Evolutionary conservation across 2,797 vertebrate species (phyloP).

Genomic region (Brachyalestes nurse): DNA sequence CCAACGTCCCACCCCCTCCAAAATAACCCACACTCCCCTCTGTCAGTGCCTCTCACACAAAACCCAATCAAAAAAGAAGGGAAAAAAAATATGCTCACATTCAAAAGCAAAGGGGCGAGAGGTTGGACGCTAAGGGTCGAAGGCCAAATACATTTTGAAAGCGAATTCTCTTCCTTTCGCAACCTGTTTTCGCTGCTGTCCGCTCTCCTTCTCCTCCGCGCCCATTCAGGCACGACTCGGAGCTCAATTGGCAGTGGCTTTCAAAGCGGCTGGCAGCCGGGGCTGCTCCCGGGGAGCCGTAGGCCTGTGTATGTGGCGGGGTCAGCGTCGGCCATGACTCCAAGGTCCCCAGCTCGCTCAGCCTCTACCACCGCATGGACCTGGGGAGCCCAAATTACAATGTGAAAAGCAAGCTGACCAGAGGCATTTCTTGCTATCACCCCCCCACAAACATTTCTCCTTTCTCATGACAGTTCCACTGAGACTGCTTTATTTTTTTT

Average conservation of each 20-base stretch:
- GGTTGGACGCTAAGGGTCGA: constrained; percentile 75
- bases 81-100: constrained; percentile 73
- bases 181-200: constrained; percentile 90
- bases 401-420: constrained; percentile 84
- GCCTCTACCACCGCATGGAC: constrained; percentile 86
- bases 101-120: constrained; percentile 77
- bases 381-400: constrained; percentile 87
- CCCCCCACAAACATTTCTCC: constrained; percentile 60
- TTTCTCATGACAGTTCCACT: constrained; percentile 79
- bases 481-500: constrained; percentile 74
- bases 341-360: constrained; percentile 79
- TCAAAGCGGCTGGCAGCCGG: constrained; percentile 87
- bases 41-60: constrained; percentile 71
- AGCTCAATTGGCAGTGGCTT: constrained; percentile 94
- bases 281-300: constrained; percentile 85
- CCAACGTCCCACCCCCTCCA: constrained; percentile 67
- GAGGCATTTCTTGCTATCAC: constrained; percentile 83
- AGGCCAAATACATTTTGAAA: constrained; percentile 86
- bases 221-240: constrained; percentile 89
- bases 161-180: constrained; percentile 85
- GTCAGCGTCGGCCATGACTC: constrained; percentile 85
- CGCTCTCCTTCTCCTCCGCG: constrained; percentile 83
- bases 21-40: constrained; percentile 56
- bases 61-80: constrained; percentile 43
- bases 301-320: constrained; percentile 82